Conservation (phyloP, 2,113 vertebrate species). For the Zootoca vivipara region DNA sequence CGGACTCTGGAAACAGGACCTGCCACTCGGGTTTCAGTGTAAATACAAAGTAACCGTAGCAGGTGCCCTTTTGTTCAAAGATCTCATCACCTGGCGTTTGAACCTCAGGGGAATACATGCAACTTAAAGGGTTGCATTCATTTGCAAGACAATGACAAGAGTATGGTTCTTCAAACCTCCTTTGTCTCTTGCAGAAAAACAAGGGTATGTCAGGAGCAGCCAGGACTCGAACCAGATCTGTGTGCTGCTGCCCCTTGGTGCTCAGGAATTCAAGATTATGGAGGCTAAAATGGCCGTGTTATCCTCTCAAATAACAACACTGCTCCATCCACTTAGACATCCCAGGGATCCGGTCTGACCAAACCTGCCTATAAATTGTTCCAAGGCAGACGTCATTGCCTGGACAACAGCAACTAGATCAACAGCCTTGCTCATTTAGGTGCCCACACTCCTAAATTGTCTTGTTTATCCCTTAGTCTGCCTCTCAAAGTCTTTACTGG, state of each 20-base stretch:
- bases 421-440: too few relatives aligned
- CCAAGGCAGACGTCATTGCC: background rate
- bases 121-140: slow-evolving; percentile 22
- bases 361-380: background rate
- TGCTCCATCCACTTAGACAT: too few relatives aligned
- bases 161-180: slow-evolving; percentile 13
- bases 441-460: too few relatives aligned
- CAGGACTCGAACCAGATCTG: background rate
- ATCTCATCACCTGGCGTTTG: slow-evolving; percentile 56
- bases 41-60: slow-evolving; percentile 74
- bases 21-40: slow-evolving; percentile 63
- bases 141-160: background rate
- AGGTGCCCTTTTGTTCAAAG: slow-evolving; percentile 66
- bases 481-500: too few relatives aligned
- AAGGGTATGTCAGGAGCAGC: background rate
- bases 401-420: background rate
- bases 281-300: too few relatives aligned
- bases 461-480: too few relatives aligned
- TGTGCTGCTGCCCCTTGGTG: background rate
- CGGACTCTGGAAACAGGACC: slow-evolving; percentile 75
- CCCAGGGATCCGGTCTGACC: too few relatives aligned
- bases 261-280: background rate
- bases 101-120: slow-evolving; percentile 33
- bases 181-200: slow-evolving; percentile 22
- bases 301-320: background rate